phyloP scores from a whole-genome alignment of 2,113 vertebrate genomes.

The Perca flavescens region DNA sequence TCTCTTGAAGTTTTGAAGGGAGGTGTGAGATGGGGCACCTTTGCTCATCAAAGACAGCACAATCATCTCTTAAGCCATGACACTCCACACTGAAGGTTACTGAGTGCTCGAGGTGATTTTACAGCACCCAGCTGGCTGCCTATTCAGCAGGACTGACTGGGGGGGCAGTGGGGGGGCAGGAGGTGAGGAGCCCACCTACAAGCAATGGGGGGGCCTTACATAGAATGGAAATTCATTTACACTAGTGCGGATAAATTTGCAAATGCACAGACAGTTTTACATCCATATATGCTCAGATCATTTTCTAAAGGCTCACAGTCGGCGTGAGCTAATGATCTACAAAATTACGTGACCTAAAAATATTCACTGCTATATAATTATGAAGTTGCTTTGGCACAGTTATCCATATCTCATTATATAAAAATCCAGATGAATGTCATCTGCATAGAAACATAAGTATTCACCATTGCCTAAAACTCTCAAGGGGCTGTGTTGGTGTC shows the following conservation, averaged over 20 bases:
- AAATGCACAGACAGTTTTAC: background rate
- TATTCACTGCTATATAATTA: background rate
- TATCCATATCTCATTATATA: background rate
- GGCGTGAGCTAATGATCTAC: background rate
- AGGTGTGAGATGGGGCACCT: slow-evolving; percentile 78
- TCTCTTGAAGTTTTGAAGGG: slow-evolving; percentile 70
- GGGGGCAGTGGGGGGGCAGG: slow-evolving; percentile 29
- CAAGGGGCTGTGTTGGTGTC: too few relatives aligned
- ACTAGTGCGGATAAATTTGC: slow-evolving; percentile 36
- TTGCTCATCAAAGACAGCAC: slow-evolving; percentile 76
- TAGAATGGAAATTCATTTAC: slow-evolving; percentile 30
- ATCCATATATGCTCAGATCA: background rate
- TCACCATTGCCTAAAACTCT: too few relatives aligned
- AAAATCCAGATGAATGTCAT: background rate
- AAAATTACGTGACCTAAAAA: background rate
- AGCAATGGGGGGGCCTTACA: slow-evolving; percentile 21
- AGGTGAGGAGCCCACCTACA: slow-evolving; percentile 31
- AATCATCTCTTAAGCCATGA: slow-evolving; percentile 74
- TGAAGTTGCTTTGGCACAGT: background rate
- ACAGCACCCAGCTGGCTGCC: slow-evolving; percentile 73
- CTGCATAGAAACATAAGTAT: too few relatives aligned
- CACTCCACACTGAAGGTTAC: slow-evolving; percentile 65
- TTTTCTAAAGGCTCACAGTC: background rate
- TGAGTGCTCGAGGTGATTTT: slow-evolving; percentile 69
- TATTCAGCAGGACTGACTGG: slow-evolving; percentile 53